Percentiles rank a stretch among this genome's conserved stretches.
Conservation (phyloP, 2,797 vertebrate species). For the Tokudaia tokunoshimensis region DNA sequence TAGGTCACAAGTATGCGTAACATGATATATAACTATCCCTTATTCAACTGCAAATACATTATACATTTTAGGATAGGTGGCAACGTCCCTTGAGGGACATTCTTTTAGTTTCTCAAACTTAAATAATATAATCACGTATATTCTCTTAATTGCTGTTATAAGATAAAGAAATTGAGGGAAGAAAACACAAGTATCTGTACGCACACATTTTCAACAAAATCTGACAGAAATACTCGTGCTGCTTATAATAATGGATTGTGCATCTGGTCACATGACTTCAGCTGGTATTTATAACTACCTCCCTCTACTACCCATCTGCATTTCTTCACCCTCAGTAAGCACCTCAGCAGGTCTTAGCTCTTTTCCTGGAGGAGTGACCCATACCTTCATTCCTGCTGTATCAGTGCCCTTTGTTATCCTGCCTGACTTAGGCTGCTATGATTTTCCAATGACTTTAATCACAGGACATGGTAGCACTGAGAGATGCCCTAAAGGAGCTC, state of each 20-base stretch:
- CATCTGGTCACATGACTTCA: neutral
- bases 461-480: neutral
- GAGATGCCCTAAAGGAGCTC: neutral
- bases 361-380: neutral
- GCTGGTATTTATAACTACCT: neutral
- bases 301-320: neutral
- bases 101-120: neutral
- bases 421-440: neutral
- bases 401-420: neutral
- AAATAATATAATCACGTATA: neutral
- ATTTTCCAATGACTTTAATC: neutral
- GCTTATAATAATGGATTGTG: neutral
- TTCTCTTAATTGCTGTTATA: neutral
- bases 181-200: neutral
- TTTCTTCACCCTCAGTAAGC: neutral
- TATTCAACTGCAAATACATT: neutral
- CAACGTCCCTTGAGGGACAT: neutral
- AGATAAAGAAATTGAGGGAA: neutral
- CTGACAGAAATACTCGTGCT: neutral
- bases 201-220: too few relatives aligned
- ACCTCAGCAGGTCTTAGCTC: neutral
- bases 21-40: neutral
- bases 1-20: neutral
- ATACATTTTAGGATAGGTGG: neutral
- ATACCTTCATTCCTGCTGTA: neutral